A percentile compares a stretch with the other conserved stretches of the same genome.
Conservation (phyloP, 2,113 vertebrate species). For the Gnathonemus longibarbis region DNA sequence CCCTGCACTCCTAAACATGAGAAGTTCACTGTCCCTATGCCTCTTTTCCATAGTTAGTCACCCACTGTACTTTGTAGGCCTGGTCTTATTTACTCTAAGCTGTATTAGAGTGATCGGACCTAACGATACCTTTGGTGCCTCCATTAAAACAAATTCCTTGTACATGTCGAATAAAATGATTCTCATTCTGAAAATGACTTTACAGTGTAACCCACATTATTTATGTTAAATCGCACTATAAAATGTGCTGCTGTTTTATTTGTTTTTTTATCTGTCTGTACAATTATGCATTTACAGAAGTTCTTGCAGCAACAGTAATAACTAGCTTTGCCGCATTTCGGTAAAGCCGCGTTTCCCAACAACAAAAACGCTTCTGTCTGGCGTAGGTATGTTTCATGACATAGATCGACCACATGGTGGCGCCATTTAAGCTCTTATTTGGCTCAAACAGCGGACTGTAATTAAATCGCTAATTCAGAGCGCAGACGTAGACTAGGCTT, state of each 20-base stretch:
- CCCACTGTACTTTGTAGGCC: not conserved
- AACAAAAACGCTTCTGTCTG: not conserved
- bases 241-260: not conserved
- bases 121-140: no score
- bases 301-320: not conserved
- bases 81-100: not conserved
- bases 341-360: not conserved
- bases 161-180: not conserved
- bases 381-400: not conserved
- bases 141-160: not conserved
- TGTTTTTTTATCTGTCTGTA: not conserved
- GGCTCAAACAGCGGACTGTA: not conserved
- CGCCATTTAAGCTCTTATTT: conserved; percentile 5
- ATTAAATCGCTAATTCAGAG: not conserved
- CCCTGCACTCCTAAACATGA: not conserved
- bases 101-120: not conserved
- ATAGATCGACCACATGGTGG: not conserved
- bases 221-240: not conserved
- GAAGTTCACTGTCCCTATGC: not conserved
- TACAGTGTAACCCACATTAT: not conserved
- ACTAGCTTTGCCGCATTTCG: not conserved
- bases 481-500: not conserved
- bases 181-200: not conserved
- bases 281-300: not conserved
- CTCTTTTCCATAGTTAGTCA: not conserved